Percentiles rank a stretch among this genome's conserved stretches.
Conservation (phyloP, 2,113 vertebrate species). For the Empidonax alnorum region DNA sequence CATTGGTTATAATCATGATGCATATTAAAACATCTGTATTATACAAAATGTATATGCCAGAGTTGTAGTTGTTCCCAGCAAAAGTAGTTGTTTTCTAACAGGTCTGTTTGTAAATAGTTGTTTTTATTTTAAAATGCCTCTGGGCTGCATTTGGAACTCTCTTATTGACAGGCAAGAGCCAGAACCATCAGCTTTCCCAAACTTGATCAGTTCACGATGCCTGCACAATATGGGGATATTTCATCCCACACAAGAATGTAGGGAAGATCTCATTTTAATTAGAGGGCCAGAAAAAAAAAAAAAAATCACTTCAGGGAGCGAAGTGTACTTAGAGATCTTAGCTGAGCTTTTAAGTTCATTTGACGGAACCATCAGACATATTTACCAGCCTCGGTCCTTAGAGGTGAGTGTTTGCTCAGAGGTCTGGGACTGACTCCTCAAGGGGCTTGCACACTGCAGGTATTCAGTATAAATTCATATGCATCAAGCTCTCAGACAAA, state of each 20-base stretch:
- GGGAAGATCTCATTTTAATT: conserved; percentile 41
- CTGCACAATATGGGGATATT: background rate
- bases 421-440: conserved; percentile 34
- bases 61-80: background rate
- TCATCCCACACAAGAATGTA: background rate
- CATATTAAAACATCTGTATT: background rate
- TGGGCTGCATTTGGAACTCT: background rate
- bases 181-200: background rate
- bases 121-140: background rate
- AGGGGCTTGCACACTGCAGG: conserved; percentile 32
- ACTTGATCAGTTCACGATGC: background rate
- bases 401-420: conserved; percentile 57
- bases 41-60: too few species aligned
- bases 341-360: conserved; percentile 41
- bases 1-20: background rate
- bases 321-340: conserved; percentile 29
- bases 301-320: background rate
- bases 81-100: background rate
- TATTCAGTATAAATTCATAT: conserved; percentile 56
- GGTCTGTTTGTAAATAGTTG: background rate
- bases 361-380: conserved; percentile 25
- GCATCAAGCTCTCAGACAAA: conserved; percentile 22
- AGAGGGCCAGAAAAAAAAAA: background rate
- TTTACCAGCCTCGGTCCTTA: background rate
- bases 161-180: background rate